Evolutionary conservation across 2,888 invertebrate species (phyloP).

Genomic region (Odontothrips loti): DNA sequence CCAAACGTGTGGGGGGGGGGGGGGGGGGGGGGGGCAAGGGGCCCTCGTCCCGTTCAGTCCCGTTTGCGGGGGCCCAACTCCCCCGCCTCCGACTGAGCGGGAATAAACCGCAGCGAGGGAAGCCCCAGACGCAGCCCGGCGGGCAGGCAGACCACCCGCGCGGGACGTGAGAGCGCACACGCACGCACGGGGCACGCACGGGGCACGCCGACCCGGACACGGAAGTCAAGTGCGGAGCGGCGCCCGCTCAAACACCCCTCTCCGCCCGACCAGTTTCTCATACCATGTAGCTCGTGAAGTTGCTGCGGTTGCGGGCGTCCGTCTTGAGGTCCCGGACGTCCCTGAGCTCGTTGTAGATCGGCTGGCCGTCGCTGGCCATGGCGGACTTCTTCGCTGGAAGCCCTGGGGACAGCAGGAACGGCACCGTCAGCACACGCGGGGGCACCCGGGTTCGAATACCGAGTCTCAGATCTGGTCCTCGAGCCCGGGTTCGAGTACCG

Average conservation of each 20-base stretch:
- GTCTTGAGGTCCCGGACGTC: not conserved
- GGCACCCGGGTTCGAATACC: not conserved
- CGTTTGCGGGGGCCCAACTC: no score
- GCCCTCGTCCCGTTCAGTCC: no score
- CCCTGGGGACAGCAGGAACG: not conserved
- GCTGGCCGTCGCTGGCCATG: not conserved
- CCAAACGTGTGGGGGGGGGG: no score
- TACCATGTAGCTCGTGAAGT: slow-evolving; percentile 59
- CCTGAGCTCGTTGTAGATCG: not conserved
- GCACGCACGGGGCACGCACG: no score
- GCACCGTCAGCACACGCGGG: not conserved
- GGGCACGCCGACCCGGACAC: not conserved
- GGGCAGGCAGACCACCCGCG: no score
- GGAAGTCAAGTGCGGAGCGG: not conserved
- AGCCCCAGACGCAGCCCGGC: not conserved
- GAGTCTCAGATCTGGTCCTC: no score
- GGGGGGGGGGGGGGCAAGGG: no score
- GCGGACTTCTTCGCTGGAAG: not conserved
- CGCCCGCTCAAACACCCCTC: not conserved
- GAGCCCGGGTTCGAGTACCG: no score
- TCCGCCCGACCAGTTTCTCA: not conserved
- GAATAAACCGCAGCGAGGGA: not conserved
- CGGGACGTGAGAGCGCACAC: no score
- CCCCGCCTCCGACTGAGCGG: no score
- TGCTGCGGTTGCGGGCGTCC: slow-evolving; percentile 46